Evolutionary conservation across 2,888 invertebrate species (phyloP).

Genomic region (Cremastinae sp.): DNA sequence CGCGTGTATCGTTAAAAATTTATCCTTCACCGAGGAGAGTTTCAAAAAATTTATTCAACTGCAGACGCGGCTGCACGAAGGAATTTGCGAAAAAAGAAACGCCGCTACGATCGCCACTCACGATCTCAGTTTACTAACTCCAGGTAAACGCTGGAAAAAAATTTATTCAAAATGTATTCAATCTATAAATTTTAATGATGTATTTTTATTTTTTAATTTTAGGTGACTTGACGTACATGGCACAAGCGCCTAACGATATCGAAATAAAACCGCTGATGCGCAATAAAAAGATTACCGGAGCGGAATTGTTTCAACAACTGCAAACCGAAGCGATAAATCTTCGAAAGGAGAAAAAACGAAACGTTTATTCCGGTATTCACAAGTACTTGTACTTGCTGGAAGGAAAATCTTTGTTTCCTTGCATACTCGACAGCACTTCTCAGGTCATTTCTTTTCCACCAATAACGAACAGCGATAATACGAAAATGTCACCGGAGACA

Average conservation of each 20-base stretch:
- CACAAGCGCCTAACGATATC: constrained; percentile 84
- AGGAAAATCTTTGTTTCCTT: constrained; percentile 88
- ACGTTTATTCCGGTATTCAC: constrained; percentile 90
- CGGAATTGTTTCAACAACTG: constrained; percentile 85
- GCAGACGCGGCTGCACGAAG: constrained; percentile 89
- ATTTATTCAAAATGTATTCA: not conserved
- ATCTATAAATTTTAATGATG: not conserved
- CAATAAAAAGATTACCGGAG: constrained; percentile 84
- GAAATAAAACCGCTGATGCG: constrained; percentile 86
- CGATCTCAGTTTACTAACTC: constrained; percentile 85
- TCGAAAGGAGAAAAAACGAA: constrained; percentile 92
- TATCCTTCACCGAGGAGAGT: constrained; percentile 84
- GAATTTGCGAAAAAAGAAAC: constrained; percentile 89
- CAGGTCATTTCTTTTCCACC: constrained; percentile 92
- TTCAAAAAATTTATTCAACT: constrained; percentile 90
- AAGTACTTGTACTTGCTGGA: constrained; percentile 91
- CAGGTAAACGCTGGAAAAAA: constrained; percentile 78
- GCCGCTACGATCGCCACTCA: constrained; percentile 92
- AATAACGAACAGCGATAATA: constrained; percentile 90
- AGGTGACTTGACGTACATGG: constrained; percentile 86
- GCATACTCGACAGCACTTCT: constrained; percentile 84
- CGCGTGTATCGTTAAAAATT: constrained; percentile 86
- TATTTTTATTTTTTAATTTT: constrained; percentile 46
- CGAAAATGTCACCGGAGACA: constrained; percentile 88
- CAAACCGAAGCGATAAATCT: constrained; percentile 89